A percentile compares a stretch with the other conserved stretches of the same genome.
Evolutionary conservation across 2,113 vertebrate genomes (phyloP).

Genomic region (Ginglymostoma cirratum): DNA sequence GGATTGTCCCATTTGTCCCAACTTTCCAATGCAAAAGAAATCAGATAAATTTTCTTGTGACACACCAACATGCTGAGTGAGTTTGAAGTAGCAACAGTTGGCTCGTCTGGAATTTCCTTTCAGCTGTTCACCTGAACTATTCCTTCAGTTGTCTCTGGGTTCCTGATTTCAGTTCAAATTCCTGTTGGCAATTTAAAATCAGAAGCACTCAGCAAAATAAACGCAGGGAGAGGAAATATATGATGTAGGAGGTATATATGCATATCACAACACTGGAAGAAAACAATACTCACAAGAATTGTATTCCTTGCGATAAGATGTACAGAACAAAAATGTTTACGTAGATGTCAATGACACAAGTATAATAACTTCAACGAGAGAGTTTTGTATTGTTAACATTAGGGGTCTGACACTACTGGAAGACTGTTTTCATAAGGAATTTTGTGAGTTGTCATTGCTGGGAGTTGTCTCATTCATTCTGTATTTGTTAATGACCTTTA

Average conservation of each 20-base stretch:
- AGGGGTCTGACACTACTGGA: background rate
- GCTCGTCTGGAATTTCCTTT: background rate
- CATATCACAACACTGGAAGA: background rate
- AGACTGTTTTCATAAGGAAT: background rate
- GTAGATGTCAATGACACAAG: background rate
- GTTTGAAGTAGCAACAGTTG: background rate
- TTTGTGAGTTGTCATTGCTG: background rate
- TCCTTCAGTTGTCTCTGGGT: background rate
- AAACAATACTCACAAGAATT: background rate
- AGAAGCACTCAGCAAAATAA: background rate
- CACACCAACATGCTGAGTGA: background rate
- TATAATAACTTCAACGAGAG: background rate
- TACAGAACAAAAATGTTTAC: background rate
- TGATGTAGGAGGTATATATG: background rate
- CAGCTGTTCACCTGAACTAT: background rate
- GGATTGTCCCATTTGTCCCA: background rate
- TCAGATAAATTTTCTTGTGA: background rate
- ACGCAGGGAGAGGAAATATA: background rate
- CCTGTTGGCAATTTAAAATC: background rate
- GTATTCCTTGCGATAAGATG: background rate
- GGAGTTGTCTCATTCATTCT: background rate
- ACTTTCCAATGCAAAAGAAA: background rate
- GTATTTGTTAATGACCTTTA: background rate
- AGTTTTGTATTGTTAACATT: background rate
- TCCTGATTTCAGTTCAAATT: constrained; percentile 6